Conservation (phyloP, 2,113 vertebrate genomes). For the Toxotes chatareus region DNA sequence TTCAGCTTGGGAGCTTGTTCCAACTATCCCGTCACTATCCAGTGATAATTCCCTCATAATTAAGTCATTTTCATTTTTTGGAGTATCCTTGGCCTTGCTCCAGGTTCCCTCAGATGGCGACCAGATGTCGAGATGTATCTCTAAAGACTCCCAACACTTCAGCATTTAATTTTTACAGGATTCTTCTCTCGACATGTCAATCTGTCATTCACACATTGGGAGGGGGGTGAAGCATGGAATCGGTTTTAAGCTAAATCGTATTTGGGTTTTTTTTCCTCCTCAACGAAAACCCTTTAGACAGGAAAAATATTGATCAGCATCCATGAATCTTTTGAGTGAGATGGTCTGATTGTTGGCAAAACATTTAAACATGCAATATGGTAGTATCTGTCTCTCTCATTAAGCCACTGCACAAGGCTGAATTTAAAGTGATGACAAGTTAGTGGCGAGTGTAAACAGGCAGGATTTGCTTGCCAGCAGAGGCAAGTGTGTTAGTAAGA, state of each 20-base stretch:
- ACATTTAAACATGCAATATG: conserved; percentile 68
- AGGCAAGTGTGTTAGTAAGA: conserved; percentile 69
- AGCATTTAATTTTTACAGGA: conserved; percentile 60
- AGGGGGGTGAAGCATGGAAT: conserved; percentile 30
- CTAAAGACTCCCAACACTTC: conserved; percentile 72
- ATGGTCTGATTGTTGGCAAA: conserved; percentile 68
- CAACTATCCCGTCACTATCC: conserved; percentile 31
- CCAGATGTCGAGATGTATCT: conserved; percentile 82
- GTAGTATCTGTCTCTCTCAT: conserved; percentile 64
- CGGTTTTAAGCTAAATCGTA: conserved; percentile 46
- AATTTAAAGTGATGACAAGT: conserved; percentile 69
- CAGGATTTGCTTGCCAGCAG: conserved; percentile 62
- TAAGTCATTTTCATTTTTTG: conserved; percentile 80
- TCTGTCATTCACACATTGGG: conserved; percentile 52
- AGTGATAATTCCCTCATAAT: conserved; percentile 79
- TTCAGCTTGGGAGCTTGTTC: conserved; percentile 29
- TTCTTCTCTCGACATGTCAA: conserved; percentile 52
- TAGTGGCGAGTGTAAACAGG: conserved; percentile 72
- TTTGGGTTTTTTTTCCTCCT: conserved; percentile 21
- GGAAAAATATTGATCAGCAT: conserved; percentile 66
- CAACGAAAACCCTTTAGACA: conserved; percentile 43
- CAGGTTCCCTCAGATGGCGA: conserved; percentile 82
- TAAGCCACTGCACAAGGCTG: conserved; percentile 60
- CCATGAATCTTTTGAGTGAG: conserved; percentile 54
- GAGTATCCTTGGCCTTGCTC: conserved; percentile 76